Base-by-base conservation (phyloP, 2,113 vertebrate genomes). In the Meleagris gallopavo region DNA sequence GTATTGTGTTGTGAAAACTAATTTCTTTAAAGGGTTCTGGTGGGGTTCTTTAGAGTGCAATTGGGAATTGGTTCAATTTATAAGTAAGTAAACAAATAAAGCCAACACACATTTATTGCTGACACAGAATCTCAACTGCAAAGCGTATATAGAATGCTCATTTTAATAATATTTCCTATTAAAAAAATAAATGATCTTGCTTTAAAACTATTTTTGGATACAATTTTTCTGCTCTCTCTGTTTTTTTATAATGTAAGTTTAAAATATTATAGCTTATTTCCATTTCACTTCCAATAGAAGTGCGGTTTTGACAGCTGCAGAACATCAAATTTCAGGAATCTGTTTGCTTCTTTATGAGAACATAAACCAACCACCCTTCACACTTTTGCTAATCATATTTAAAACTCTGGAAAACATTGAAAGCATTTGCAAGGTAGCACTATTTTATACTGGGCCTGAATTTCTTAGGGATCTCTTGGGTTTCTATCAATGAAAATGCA, bases 281-380 rank as follows among this genome's bases (percentile, higher is more conserved):
- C 69, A 14, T 77, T 41, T 22, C 13, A 10, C 2, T 73, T 72
- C 5, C n/a, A 54, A 73, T 66, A 67, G 52, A 83, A 61, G 30
- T 54, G 87, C 25, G 38, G 4, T 75, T 85, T 82, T 79, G 41
- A 72, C 7, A 90, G 41, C 21, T 16, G 58, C 65, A 78, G n/a
- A 40, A 75, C 8, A 69, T 38, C 45, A 78, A 8, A 69, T 95
- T 93, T 89, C 55, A 89, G 66, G 10, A 64, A 66, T 67, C 22
- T 60, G 34, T 71, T 87, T 91, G 32, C 94, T 97, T 96, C 71
- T 83, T 86, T 86, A 96, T n/a, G 62, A 88, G 95, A 95, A 86
- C 16, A 20, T 20, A 30, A 50, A 80, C 71, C 83, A 5, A 0
- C 9, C 65, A 43, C 2, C 20, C 21, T 19, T 62, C 55, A 46